Percentiles rank a stretch among this genome's conserved stretches.
Conservation (phyloP, 2,113 vertebrate species). For the Ctenomys sociabilis region DNA sequence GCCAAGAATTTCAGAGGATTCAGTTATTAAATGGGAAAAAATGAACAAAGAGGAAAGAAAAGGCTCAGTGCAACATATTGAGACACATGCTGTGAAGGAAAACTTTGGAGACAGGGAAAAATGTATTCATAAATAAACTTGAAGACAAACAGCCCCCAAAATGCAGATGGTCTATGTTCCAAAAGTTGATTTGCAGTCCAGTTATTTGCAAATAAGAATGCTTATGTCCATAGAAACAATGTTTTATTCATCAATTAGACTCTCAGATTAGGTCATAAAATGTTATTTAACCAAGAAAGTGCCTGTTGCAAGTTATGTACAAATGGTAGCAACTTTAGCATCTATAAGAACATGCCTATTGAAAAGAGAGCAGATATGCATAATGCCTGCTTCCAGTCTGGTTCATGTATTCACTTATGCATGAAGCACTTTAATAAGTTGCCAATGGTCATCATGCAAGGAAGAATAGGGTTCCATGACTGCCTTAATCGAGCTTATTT, state of each 20-base stretch:
- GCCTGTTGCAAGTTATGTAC: not conserved
- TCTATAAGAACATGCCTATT: not conserved
- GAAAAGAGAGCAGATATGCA: not conserved
- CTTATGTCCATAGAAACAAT: not conserved
- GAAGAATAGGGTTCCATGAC: not conserved
- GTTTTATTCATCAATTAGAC: constrained; percentile 7
- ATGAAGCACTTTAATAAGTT: not conserved
- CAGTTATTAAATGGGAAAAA: constrained; percentile 60
- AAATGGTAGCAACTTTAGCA: not conserved
- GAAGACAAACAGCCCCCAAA: not conserved
- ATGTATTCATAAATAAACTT: constrained; percentile 50
- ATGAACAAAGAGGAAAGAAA: constrained; percentile 64
- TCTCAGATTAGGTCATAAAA: not conserved
- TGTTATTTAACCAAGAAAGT: not conserved
- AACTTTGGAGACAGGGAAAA: constrained; percentile 23
- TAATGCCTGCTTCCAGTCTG: not conserved
- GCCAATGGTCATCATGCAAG: not conserved
- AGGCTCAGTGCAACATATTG: constrained; percentile 56
- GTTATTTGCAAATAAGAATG: not conserved
- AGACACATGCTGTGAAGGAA: constrained; percentile 53
- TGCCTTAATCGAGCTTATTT: not conserved
- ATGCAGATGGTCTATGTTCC: constrained; percentile 22
- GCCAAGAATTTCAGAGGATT: constrained; percentile 60
- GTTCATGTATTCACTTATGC: not conserved
- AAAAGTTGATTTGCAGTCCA: constrained; percentile 37